Conservation (phyloP, 2,888 invertebrate genomes). For the Adineta ricciae region DNA sequence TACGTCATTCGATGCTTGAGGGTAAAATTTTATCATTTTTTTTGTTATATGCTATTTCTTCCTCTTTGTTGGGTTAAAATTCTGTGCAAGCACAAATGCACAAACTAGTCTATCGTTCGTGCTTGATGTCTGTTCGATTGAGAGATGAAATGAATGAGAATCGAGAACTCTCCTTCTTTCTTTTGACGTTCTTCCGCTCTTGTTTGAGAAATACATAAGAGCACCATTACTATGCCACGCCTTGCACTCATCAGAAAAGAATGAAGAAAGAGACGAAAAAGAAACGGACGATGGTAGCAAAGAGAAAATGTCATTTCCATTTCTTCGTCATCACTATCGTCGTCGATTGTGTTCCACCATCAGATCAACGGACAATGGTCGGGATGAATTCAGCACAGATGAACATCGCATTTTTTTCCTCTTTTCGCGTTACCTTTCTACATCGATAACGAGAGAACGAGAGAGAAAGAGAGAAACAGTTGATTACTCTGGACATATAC, state of each 20-base stretch:
- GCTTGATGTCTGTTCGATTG: background rate
- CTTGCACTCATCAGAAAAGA: background rate
- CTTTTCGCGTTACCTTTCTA: background rate
- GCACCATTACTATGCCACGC: background rate
- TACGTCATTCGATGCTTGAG: background rate
- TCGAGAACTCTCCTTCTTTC: background rate
- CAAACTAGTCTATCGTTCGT: background rate
- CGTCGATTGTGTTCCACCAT: background rate
- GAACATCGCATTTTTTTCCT: background rate
- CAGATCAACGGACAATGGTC: background rate
- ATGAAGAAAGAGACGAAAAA: background rate
- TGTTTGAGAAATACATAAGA: background rate
- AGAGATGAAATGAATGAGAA: background rate
- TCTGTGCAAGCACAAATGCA: background rate
- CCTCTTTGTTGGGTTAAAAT: background rate
- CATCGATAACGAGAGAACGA: background rate
- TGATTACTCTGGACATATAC: background rate
- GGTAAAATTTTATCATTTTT: background rate
- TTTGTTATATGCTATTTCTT: background rate
- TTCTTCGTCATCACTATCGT: background rate
- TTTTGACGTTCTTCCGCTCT: background rate
- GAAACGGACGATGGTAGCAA: background rate
- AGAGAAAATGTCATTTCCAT: background rate
- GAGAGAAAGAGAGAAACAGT: background rate
- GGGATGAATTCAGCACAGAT: background rate